These are phyloP conservation scores for Psilopogon haemacephalus DNA, from an alignment of 2,113 vertebrate genomes.

Conservation along the genomic window DNA sequence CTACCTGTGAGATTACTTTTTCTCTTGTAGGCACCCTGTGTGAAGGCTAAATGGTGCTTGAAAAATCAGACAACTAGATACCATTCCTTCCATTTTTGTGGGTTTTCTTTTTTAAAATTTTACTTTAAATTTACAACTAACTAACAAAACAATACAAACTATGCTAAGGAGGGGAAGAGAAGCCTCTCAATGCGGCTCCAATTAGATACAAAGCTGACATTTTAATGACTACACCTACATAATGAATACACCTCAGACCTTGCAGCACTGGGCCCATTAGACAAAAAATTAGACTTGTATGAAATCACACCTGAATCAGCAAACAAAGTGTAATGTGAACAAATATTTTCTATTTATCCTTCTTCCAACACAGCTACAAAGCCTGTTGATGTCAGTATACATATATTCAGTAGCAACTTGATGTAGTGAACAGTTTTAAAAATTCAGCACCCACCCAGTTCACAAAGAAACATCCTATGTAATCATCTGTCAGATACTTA, in stretches of 20 bases:
- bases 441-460: conserved; percentile 23
- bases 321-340: background rate
- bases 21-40: background rate
- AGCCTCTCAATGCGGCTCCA: background rate
- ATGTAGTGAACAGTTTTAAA: conserved; percentile 17
- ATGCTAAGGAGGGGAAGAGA: background rate
- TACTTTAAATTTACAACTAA: background rate
- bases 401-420: conserved; percentile 1
- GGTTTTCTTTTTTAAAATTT: too few species aligned
- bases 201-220: background rate
- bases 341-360: background rate
- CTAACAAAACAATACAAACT: background rate
- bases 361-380: background rate
- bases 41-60: background rate
- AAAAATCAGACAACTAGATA: background rate
- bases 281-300: background rate
- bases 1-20: fast-evolving
- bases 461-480: conserved; percentile 34
- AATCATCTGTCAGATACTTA: conserved; percentile 33
- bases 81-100: background rate
- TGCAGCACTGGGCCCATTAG: background rate
- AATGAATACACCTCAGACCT: background rate
- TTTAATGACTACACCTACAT: background rate
- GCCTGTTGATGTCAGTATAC: background rate
- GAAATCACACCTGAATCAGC: background rate